Evolutionary conservation across 2,888 invertebrate genomes (phyloP), one percentile per base, ranked within the genome.

Genomic region (Leptogaster cylindrica): DNA sequence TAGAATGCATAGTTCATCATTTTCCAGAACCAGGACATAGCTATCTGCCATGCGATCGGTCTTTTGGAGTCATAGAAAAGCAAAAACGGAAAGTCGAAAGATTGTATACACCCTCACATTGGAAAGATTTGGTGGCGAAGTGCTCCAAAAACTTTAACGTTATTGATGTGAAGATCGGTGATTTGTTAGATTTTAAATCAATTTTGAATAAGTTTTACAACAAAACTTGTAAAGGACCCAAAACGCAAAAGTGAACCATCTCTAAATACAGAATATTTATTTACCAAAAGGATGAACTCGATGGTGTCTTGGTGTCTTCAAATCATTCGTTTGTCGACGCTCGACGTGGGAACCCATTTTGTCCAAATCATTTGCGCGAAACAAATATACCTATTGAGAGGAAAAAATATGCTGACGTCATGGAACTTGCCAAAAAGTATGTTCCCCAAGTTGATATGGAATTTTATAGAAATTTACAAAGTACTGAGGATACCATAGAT

Each of bases 51-150:
- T 46, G 66, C 50, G 50, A 67, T 67, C 61, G 50, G 14, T 67
- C 63, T 67, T 65, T 64, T 65, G 55, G 64, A 28, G 55, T 68
- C 7, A 65, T 68, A 33, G 65, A 44, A 58, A 68, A 68, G 48
- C 65, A 66, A 14, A 66, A 66, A 66, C 33, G 48, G 36, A 20
- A 33, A 65, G 50, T 65, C 28, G 50, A 65, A 67, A 23, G 28
- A 18, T 16, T 67, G 46, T 58, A 61, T 61, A 14, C 50, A 67
- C 39, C 50, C 23, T 48, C 58, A 51, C 44, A 67, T 12, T 64
- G 25, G 44, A 27, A 51, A 39, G 64, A 52, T 18, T 64, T 67
- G 52, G 25, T 65, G 65, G 46, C 46, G 46, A 46, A 46, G 46
- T 46, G 46, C 39, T 39, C 39, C 39, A 39, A 39, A 39, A 39